These are phyloP conservation scores for Brachynemurus nebulosus DNA, from an alignment of 2,888 invertebrate genomes.

Conservation along the genomic window DNA sequence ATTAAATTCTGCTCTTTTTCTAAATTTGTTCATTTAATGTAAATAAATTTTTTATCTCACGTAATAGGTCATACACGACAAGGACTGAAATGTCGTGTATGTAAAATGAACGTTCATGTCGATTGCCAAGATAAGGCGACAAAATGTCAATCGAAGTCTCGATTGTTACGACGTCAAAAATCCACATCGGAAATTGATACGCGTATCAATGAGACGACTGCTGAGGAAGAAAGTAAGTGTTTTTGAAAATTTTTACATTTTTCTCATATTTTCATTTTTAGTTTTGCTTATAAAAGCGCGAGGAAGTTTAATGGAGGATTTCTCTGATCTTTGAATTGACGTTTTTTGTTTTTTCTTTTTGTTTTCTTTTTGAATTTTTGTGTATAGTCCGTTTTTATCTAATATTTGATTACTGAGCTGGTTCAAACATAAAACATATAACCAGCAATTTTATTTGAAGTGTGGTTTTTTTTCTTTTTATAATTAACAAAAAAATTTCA, in stretches of 20 bases:
- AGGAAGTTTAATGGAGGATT: too few relatives aligned
- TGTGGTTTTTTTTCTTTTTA: too few relatives aligned
- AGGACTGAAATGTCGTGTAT: slow-evolving; percentile 77
- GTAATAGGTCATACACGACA: slow-evolving; percentile 86
- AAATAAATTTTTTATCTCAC: too few relatives aligned
- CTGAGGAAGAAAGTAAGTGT: slow-evolving; percentile 71
- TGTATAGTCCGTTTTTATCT: too few relatives aligned
- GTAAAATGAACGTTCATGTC: slow-evolving; percentile 82
- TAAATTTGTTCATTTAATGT: too few relatives aligned
- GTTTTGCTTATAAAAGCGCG: too few relatives aligned
- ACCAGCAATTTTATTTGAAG: too few relatives aligned
- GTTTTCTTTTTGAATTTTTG: neutral
- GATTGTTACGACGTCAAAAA: slow-evolving; percentile 73
- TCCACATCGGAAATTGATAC: slow-evolving; percentile 76
- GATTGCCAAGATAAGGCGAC: slow-evolving; percentile 75
- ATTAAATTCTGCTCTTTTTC: too few relatives aligned
- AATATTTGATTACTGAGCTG: too few relatives aligned
- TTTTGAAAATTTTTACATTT: slow-evolving; percentile 5
- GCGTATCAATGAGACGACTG: slow-evolving; percentile 45
- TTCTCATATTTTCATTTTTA: neutral
- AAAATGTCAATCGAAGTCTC: slow-evolving; percentile 74
- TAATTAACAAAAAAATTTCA: too few relatives aligned
- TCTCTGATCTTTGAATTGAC: too few relatives aligned
- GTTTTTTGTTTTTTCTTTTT: neutral
- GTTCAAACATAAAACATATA: too few relatives aligned